Conservation (phyloP, 2,888 invertebrate species). For the Alentia gelatinosa region DNA sequence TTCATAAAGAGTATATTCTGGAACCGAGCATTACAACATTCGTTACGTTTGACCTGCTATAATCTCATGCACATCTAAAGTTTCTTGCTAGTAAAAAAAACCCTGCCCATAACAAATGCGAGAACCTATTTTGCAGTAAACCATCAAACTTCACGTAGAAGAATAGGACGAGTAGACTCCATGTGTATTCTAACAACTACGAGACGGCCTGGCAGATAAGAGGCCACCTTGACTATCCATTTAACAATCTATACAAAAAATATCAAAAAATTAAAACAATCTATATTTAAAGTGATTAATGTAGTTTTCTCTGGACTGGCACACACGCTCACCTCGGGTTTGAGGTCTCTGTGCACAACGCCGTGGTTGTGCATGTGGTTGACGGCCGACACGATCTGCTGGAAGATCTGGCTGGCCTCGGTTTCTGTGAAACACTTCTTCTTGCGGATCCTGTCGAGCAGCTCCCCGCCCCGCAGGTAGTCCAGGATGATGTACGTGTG, state of each 20-base stretch:
- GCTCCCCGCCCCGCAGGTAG: slow-evolving; percentile 90
- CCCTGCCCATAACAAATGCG: too few relatives aligned
- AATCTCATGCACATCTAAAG: too few relatives aligned
- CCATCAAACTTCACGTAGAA: too few relatives aligned
- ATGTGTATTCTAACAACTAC: too few relatives aligned
- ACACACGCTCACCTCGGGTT: slow-evolving; percentile 89
- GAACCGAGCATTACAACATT: too few relatives aligned
- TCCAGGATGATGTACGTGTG: slow-evolving; percentile 96
- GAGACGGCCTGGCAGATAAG: too few relatives aligned
- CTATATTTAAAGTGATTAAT: not conserved
- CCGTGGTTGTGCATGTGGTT: slow-evolving; percentile 91
- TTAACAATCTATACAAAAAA: too few relatives aligned
- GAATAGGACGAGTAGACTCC: too few relatives aligned
- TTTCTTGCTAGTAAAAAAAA: too few relatives aligned
- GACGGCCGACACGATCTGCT: slow-evolving; percentile 91
- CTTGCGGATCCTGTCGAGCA: slow-evolving; percentile 86
- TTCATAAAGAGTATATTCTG: slow-evolving; percentile 87
- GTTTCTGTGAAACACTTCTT: slow-evolving; percentile 88
- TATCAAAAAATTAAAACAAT: not conserved
- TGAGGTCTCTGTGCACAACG: slow-evolving; percentile 95
- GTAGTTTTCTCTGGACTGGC: not conserved
- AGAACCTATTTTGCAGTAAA: too few relatives aligned
- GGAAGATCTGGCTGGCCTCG: slow-evolving; percentile 89
- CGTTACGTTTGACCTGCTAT: too few relatives aligned
- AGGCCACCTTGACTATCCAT: too few relatives aligned